Conservation (phyloP, 2,888 invertebrate genomes). For the Rotaria magnacalcarata region DNA sequence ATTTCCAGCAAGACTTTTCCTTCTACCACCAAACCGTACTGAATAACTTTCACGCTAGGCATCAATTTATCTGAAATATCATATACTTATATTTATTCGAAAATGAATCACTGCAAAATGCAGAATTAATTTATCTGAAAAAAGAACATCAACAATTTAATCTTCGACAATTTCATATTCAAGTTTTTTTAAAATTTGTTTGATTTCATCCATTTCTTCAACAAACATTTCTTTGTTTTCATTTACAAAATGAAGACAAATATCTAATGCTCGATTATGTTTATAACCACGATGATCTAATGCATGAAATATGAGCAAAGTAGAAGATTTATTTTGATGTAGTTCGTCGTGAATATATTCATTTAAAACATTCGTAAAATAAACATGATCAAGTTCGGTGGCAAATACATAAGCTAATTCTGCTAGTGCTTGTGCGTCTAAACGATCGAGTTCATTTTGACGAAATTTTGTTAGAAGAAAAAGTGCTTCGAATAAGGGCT, state of each 20-base stretch:
- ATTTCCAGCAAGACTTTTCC: too few relatives aligned
- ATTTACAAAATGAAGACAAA: constrained; percentile 16
- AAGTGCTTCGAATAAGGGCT: neutral
- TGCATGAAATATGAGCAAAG: neutral
- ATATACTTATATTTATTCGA: too few relatives aligned
- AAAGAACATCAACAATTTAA: neutral
- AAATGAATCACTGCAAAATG: too few relatives aligned
- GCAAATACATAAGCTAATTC: constrained; percentile 19
- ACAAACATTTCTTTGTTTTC: constrained; percentile 1
- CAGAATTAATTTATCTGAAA: neutral
- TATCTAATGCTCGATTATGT: neutral
- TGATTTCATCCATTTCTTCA: neutral
- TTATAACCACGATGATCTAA: neutral
- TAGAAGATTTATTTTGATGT: constrained; percentile 6
- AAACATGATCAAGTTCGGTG: neutral
- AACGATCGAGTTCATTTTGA: neutral
- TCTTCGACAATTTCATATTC: neutral
- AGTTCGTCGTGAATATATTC: constrained; percentile 3
- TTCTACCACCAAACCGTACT: too few relatives aligned
- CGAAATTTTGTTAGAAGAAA: neutral
- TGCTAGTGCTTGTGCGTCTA: neutral
- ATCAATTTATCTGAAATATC: too few relatives aligned
- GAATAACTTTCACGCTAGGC: too few relatives aligned
- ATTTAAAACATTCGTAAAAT: neutral
- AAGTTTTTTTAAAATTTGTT: neutral